Base-by-base conservation (phyloP, 2,797 vertebrate genomes). In the Muscicapa striata region DNA sequence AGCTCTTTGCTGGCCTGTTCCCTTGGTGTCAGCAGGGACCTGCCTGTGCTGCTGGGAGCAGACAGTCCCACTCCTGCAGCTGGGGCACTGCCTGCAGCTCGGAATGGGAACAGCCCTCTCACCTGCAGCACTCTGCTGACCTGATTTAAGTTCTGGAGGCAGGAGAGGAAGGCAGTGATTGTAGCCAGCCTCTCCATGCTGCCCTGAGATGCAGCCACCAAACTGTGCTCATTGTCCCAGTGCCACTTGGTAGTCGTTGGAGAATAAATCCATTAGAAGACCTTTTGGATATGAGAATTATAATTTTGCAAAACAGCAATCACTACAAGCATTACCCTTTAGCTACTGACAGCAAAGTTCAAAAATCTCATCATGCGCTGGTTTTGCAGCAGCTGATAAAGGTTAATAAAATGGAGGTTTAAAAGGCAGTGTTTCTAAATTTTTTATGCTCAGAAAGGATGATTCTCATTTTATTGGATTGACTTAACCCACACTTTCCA, bases 351-450 rank as follows among this genome's bases (percentile, higher is more conserved):
- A 96, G 94, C 68, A 94, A 90, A 95, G 95, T 97, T 97, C 59
- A 97, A 69, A 97, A 97, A 94, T 92, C 92, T 91, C 87, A 91
- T 97, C 92, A 72, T 89, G 49, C 58, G 32, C 93, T 82, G 90
- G 55, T 95, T 97, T 96, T 68, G 59, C 81, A 94, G 89, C 75
- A 86, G 54, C 81, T 97, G 96, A 97, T 94, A 97, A 97, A 98
- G 97, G 95, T 98, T 97, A 98, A 97, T 97, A 96, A 98, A 97
- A 96, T 22, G 68, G 86, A 82, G 27, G 61, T 82, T 96, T 95
- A 89, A 80, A 96, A 97, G 89, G 66, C 66, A 91, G 15, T 11
- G 17, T 93, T 97, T 93, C 80, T 95, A 75, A 62, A 87, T 80
- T 83, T 96, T 94, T 92, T 85, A 68, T 73, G 67, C 54, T 90